Evolutionary conservation across 2,113 vertebrate species (phyloP), one percentile per base, ranked within the genome.

Genomic region (Trinectes maculatus): DNA sequence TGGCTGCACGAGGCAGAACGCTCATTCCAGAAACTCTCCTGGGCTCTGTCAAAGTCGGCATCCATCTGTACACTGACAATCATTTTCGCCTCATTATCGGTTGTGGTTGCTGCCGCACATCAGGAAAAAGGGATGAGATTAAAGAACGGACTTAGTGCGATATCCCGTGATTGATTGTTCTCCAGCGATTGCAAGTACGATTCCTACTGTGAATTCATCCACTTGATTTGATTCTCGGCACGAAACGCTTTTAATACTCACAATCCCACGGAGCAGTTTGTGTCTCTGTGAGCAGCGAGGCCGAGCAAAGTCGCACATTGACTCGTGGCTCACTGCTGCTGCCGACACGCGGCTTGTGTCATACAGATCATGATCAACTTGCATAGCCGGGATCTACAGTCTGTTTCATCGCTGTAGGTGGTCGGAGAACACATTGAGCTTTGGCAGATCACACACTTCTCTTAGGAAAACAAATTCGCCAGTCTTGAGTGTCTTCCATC

Each of bases 171-270:
- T 77, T 71, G 79, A 85, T 81, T 74, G 60, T 55, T 74, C 46
- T 64, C 55, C 48, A 19, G 39, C 46, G 24, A 31, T 8, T 13
- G 18, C 37, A 67, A 16, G 67, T 63, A 67, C 64, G 28, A 72
- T 59, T 77, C 51, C 52, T 12, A 15, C 72, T 58, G 43, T 54
- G 70, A 72, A 76, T 72, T 71, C 31, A 54, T 77, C 58, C 56
- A 28, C 53, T 86, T 65, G 74, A 79, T 82, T 79, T 74, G 61
- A 84, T 76, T 66, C 68, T 74, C 56, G 26, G 51, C 68, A 74
- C 18, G 37, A 67, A 62, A 57, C 39, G 26, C 53, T 71, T 77
- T 80, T 71, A 74, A 63, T 66, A 71, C 71, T 65, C 51, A 19
- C 59, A 74, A 36, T 61, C 47, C 72, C 47, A 7, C 8, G 37